Conservation (phyloP, 2,797 vertebrate species). For the Myoxocephalus aenaeus region DNA sequence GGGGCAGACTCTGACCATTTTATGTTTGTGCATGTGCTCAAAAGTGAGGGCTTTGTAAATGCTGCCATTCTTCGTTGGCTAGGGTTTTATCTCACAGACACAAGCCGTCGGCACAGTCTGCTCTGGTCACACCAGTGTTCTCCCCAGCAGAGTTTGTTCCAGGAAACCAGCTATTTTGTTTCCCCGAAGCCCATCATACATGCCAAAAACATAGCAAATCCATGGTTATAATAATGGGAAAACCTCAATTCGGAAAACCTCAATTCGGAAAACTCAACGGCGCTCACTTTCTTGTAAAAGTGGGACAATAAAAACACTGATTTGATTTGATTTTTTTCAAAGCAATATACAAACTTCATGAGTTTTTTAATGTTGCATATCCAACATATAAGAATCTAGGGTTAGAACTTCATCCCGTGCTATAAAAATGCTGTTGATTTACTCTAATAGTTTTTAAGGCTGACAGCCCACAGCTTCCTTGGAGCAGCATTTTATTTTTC, state of each 20-base stretch:
- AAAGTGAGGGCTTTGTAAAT: conserved; percentile 62
- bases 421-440: neutral
- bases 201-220: neutral
- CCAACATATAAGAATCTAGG: neutral
- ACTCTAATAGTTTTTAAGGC: conserved; percentile 8
- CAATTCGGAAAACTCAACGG: neutral
- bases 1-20: conserved; percentile 59
- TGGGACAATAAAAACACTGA: neutral
- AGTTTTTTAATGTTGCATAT: conserved; percentile 1
- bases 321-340: neutral
- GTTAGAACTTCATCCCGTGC: neutral
- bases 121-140: conserved; percentile 41
- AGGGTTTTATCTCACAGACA: conserved; percentile 63
- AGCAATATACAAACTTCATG: neutral
- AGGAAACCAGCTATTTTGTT: conserved; percentile 19
- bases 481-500: neutral
- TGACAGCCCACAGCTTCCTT: neutral
- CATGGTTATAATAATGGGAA: conserved; percentile 1
- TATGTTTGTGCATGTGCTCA: conserved; percentile 49
- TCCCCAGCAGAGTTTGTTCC: conserved; percentile 16
- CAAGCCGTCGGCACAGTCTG: conserved; percentile 55
- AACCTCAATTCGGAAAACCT: neutral
- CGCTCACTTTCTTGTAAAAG: neutral
- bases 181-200: neutral
- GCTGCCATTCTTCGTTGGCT: conserved; percentile 66